Base-by-base conservation (phyloP, 2,113 vertebrate genomes). In the Dipodomys stephensi region DNA sequence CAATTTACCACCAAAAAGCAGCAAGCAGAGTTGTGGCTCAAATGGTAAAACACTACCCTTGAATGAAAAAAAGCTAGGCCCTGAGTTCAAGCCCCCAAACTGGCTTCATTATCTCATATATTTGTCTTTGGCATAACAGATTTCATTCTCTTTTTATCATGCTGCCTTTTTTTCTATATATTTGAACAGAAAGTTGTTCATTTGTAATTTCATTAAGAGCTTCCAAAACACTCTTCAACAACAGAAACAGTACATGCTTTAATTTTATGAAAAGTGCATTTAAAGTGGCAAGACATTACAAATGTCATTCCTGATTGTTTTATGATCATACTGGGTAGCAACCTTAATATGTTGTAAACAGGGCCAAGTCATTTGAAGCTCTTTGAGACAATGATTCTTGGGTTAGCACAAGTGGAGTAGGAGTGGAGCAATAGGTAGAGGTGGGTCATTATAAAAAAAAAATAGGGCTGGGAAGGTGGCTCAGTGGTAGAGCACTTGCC, bases 101-200 rank as follows among this genome's bases (percentile, higher is more conserved):
- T 53, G 53, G 15, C 0, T 57, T 57, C 53, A 32, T 22, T 49
- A 22, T 62, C 2, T 15, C 35, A 49, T 30, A 18, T 65, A 25
- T 68, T 11, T 60, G 3, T 39, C 39, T 28, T 67, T 49, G 78
- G 28, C 7, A 2, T 83, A 93, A 87, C 19, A 39, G 83, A n/a
- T 84, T 86, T 76, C 84, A 92, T 89, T 95, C 6, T 23, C 32
- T 73, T 87, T 69, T 65, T 91, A 74, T 90, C 94, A 92, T 90
- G 94, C 53, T 87, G 25, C 32, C 10, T 49, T 93, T 60, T 65
- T 97, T 97, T 92, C 53, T 87, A 92, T 72, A 10, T 68, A 67
- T 69, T 83, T 94, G 89, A 30, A 80, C 68, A 96, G 83, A 68
- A 90, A 85, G 30, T 9, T 91, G 6, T 64, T 86, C 72, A 68